Percentiles rank a stretch among this genome's conserved stretches.
phyloP scores from a whole-genome alignment of 1,140 invertebrate species.

The Ptiloglossa arizonensis region DNA sequence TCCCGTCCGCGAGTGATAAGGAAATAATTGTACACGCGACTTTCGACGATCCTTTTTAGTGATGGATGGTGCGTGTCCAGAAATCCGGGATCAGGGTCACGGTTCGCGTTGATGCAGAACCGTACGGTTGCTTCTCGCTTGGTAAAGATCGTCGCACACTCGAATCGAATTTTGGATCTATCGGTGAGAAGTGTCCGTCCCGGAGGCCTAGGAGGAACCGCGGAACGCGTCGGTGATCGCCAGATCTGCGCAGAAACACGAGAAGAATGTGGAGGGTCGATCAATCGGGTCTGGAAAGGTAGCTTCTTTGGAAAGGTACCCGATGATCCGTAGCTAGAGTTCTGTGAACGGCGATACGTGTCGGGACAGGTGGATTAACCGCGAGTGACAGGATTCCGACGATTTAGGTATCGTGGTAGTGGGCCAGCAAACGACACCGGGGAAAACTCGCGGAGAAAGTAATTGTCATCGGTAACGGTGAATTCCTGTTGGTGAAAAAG shows the following conservation, averaged over 20 bases:
- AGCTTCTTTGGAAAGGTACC: too few species aligned
- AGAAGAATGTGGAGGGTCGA: background rate
- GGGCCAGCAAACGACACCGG: too few species aligned
- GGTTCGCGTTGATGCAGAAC: background rate
- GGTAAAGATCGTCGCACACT: background rate
- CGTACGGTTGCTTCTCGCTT: background rate
- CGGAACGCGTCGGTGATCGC: background rate
- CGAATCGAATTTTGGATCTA: background rate
- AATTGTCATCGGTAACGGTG: background rate
- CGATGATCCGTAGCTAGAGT: too few species aligned
- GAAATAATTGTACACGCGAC: slow-evolving; percentile 25
- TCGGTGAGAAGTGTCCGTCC: background rate
- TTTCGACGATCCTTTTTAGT: background rate
- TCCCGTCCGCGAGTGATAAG: slow-evolving; percentile 39
- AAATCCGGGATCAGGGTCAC: background rate
- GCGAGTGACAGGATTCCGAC: background rate
- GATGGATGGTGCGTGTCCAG: slow-evolving; percentile 9
- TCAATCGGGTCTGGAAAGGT: background rate
- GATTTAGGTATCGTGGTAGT: background rate
- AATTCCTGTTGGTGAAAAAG: background rate
- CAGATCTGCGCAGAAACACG: background rate
- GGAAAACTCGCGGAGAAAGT: background rate
- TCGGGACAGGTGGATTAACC: background rate
- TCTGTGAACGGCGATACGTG: too few species aligned
- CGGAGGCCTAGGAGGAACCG: background rate